Conservation (phyloP, 2,797 vertebrate species). For the Atherinosoma microstoma region DNA sequence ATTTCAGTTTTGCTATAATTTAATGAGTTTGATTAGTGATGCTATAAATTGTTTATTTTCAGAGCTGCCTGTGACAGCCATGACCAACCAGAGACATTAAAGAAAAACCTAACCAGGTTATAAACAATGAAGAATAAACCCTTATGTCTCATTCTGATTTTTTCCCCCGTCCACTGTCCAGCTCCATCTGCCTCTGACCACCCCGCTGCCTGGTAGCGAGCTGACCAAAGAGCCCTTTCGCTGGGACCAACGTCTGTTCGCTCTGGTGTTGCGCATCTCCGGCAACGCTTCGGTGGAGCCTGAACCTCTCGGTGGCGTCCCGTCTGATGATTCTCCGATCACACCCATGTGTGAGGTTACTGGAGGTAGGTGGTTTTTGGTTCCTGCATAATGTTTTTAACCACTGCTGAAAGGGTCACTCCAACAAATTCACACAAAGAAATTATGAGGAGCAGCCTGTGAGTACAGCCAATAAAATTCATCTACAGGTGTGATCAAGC, state of each 20-base stretch:
- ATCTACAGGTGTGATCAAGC: background rate
- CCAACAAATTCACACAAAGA: background rate
- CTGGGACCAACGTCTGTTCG: slow-evolving; percentile 97
- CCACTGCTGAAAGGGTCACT: background rate
- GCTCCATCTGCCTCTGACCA: slow-evolving; percentile 96
- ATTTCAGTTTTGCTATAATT: too few relatives aligned
- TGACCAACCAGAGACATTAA: too few relatives aligned
- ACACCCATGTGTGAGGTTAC: slow-evolving; percentile 98
- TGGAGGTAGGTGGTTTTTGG: slow-evolving; percentile 84
- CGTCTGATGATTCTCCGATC: slow-evolving; percentile 93
- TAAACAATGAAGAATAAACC: background rate
- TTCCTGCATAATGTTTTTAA: background rate
- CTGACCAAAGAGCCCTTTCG: slow-evolving; percentile 98
- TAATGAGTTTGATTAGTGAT: too few relatives aligned
- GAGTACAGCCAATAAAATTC: background rate
- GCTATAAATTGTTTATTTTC: too few relatives aligned
- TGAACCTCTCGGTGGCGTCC: slow-evolving; percentile 90
- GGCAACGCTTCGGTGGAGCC: slow-evolving; percentile 90
- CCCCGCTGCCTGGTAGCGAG: slow-evolving; percentile 95
- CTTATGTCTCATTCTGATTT: background rate
- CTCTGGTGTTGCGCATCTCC: slow-evolving; percentile 92
- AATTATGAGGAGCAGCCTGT: background rate
- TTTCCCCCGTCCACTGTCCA: slow-evolving; percentile 58
- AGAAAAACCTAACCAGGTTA: too few relatives aligned
- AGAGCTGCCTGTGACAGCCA: background rate